phyloP scores from a whole-genome alignment of 2,888 invertebrate species.

The Zygothrica quintamaculata region DNA sequence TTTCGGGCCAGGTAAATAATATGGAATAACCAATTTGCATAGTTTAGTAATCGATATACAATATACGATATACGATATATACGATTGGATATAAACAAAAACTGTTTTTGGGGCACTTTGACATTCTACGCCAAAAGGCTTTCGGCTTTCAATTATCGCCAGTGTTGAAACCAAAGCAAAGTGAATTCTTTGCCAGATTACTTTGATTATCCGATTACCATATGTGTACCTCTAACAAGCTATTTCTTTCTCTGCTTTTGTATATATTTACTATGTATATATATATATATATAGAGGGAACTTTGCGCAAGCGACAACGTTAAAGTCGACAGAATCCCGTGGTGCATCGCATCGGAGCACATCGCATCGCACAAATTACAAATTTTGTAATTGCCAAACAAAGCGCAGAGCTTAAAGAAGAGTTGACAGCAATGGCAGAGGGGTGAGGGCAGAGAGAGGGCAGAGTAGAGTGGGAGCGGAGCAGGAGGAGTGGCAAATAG shows the following conservation, averaged over 20 bases:
- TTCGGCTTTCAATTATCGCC: slow-evolving; percentile 48
- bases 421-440: slow-evolving; percentile 2
- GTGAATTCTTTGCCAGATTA: slow-evolving; percentile 57
- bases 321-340: slow-evolving; percentile 65
- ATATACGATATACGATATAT: too few species aligned
- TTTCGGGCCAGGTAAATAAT: slow-evolving; percentile 46
- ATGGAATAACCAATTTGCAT: slow-evolving; percentile 60
- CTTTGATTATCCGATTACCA: slow-evolving; percentile 52
- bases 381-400: slow-evolving; percentile 79
- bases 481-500: slow-evolving; percentile 11
- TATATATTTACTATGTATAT: slow-evolving; percentile 19
- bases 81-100: too few species aligned
- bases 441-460: slow-evolving; percentile 5
- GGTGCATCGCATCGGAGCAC: slow-evolving; percentile 59
- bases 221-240: slow-evolving; percentile 38
- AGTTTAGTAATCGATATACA: slow-evolving; percentile 51
- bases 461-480: slow-evolving; percentile 10
- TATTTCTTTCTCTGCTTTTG: background rate
- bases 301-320: slow-evolving; percentile 61
- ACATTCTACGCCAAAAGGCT: slow-evolving; percentile 64
- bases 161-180: background rate
- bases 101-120: slow-evolving; percentile 19
- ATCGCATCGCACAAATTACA: slow-evolving; percentile 72
- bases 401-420: slow-evolving; percentile 53
- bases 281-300: background rate